phyloP scores from a whole-genome alignment of 2,113 vertebrate species.

The Castor canadensis region DNA sequence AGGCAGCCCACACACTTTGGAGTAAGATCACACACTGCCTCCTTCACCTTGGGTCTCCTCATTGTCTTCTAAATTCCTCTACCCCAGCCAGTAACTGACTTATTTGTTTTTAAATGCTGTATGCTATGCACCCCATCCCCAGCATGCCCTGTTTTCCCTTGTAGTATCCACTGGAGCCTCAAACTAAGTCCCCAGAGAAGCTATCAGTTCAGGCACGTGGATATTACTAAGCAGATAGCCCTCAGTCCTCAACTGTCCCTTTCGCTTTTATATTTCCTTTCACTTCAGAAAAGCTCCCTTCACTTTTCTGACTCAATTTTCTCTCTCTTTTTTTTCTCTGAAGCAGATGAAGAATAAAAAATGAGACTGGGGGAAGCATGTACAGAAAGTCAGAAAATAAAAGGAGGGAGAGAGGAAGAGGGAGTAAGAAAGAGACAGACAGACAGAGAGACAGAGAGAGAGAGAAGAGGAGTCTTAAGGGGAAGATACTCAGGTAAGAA shows the following conservation, averaged over 20 bases:
- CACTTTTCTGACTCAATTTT: conserved; percentile 38
- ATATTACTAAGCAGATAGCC: not conserved
- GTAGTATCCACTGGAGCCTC: conserved; percentile 12
- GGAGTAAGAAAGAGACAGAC: not conserved
- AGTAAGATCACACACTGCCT: not conserved
- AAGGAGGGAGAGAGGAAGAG: not conserved
- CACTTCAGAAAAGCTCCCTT: no score
- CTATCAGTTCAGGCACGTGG: conserved; percentile 37
- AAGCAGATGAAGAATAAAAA: conserved; percentile 55
- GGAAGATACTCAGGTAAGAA: conserved; percentile 61
- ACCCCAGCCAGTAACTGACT: not conserved
- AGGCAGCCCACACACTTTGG: not conserved
- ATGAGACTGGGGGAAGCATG: not conserved
- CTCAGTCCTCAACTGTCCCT: not conserved
- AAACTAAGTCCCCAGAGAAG: conserved; percentile 27
- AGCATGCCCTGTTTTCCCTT: not conserved
- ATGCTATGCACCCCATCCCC: not conserved
- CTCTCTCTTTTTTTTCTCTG: not conserved
- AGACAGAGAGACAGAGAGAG: not conserved
- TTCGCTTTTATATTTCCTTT: not conserved
- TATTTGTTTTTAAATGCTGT: not conserved
- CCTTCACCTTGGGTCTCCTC: not conserved
- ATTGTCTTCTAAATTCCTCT: not conserved
- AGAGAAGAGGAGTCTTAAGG: not conserved
- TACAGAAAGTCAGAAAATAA: not conserved